Evolutionary conservation across 92 coral and sea anemone genomes (phyloP).

Genomic region (Virgularia gustaviana): DNA sequence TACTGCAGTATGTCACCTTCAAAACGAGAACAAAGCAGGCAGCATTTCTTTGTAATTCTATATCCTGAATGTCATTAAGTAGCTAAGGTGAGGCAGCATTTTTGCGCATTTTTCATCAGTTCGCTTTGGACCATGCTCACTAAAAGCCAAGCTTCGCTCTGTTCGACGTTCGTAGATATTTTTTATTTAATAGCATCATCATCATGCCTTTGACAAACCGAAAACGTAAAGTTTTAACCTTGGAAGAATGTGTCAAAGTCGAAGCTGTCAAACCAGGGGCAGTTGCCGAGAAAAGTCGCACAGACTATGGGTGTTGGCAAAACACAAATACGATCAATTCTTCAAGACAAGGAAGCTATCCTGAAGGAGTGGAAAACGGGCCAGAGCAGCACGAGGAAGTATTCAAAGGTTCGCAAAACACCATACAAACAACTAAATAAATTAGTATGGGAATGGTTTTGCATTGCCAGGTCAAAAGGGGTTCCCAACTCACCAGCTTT

Average conservation of each 20-base stretch:
- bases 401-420: background rate
- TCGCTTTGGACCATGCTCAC: background rate
- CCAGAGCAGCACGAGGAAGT: background rate
- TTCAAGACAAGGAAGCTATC: background rate
- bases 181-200: background rate
- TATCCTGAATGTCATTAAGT: no score
- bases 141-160: background rate
- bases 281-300: constrained; percentile 40
- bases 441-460: constrained; percentile 10
- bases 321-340: constrained; percentile 43
- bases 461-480: constrained; percentile 15
- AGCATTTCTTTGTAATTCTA: no score
- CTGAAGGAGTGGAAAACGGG: background rate
- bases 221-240: constrained; percentile 5
- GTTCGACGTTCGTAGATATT: background rate
- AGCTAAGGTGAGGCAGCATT: no score
- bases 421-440: constrained; percentile 1
- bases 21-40: no score
- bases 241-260: constrained; percentile 1
- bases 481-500: constrained; percentile 41
- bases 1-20: no score
- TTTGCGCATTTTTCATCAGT: no score
- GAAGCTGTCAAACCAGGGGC: background rate
- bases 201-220: no score
- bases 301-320: constrained; percentile 50